Evolutionary conservation across 2,888 invertebrate species (phyloP), one percentile per base, ranked within the genome.

Genomic region (Macaria liturata): DNA sequence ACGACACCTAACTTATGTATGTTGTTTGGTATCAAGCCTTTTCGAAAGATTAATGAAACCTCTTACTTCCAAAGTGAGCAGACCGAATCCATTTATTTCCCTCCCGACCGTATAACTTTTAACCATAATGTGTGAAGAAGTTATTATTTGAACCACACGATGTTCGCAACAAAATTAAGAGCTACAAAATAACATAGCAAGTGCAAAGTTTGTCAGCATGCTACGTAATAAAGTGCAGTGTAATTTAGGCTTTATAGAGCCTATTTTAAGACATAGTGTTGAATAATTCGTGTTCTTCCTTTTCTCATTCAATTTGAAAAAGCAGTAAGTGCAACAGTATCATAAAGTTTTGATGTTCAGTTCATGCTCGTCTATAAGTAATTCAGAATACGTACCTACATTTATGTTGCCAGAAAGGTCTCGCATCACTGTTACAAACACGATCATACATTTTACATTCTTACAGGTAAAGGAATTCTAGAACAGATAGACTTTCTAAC

Each of bases 121-220:
- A 37, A 4, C 4, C 44, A 4, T 9, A 44, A 43, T 40, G 31
- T 42, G 4, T 7, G 34, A 50, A 50, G 50, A 50, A 50, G 44
- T 32, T 50, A 37, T 50, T 44, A 50, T 43, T 20, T 49, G 42
- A 32, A 49, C 42, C 50, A 44, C 34, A 50, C 34, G 34, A 50
- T 50, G 30, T 50, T 34, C 43, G 32, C 42, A 49, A 49, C 34
- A 44, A 49, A 50, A 9, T 43, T 43, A 32, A 42, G 32, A 50
- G 34, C 34, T 43, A 32, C 44, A 43, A 50, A 40, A 50, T 50
- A 31, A 32, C 34, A 34, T 20, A 42, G 42, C 43, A 44, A 50
- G 44, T 44, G 50, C 50, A 50, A 50, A 50, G 50, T 50, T 50
- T 50, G 50, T 8, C 20, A 43, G 50, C 50, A 34, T 50, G 43